phyloP scores from a whole-genome alignment of 2,797 vertebrate genomes.

The Dipus sagitta region DNA sequence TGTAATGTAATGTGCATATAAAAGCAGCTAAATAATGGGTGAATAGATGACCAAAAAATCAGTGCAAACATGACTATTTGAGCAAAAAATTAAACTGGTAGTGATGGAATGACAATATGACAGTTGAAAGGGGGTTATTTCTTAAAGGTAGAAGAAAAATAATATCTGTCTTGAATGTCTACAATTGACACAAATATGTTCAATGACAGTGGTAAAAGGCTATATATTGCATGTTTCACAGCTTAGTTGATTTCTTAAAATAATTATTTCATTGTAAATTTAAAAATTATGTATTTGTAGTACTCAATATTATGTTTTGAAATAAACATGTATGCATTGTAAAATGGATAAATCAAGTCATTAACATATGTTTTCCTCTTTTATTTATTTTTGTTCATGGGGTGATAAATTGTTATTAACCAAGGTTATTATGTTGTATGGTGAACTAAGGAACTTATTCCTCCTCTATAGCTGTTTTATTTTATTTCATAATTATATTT shows the following conservation, averaged over 20 bases:
- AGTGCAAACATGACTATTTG: too few relatives aligned
- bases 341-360: neutral
- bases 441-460: neutral
- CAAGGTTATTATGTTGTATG: neutral
- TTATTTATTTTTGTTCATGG: neutral
- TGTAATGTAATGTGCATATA: too few relatives aligned
- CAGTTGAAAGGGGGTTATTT: too few relatives aligned
- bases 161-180: too few relatives aligned
- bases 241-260: neutral
- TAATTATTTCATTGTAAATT: neutral
- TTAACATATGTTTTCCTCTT: neutral
- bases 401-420: neutral
- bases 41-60: too few relatives aligned
- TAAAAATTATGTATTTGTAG: neutral
- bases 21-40: too few relatives aligned
- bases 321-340: neutral
- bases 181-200: too few relatives aligned
- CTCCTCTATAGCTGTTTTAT: neutral
- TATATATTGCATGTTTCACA: neutral
- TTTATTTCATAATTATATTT: too few relatives aligned
- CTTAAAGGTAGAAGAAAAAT: too few relatives aligned
- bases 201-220: neutral
- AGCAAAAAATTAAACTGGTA: too few relatives aligned
- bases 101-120: too few relatives aligned
- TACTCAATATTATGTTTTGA: neutral